These are phyloP conservation scores for Cryptocephalus moraei DNA, from an alignment of 2,888 invertebrate genomes.

Conservation along the genomic window DNA sequence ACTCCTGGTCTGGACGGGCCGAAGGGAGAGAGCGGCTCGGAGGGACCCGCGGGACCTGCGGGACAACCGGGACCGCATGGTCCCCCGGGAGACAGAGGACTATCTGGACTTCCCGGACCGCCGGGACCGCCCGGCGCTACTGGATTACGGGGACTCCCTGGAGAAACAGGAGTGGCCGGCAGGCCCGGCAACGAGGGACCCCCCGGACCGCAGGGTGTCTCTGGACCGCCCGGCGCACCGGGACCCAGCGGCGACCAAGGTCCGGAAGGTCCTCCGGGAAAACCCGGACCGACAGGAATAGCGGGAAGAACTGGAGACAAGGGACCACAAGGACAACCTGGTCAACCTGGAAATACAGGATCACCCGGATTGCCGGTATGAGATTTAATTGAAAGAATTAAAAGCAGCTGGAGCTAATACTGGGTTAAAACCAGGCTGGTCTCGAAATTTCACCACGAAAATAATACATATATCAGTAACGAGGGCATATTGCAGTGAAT, in stretches of 20 bases:
- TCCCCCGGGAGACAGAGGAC: constrained; percentile 54
- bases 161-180: constrained; percentile 62
- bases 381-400: constrained; percentile 9
- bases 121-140: constrained; percentile 53
- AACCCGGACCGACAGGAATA: constrained; percentile 61
- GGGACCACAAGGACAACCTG: constrained; percentile 57
- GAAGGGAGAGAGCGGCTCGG: constrained; percentile 65
- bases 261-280: constrained; percentile 53
- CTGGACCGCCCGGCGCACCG: constrained; percentile 56
- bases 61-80: constrained; percentile 65
- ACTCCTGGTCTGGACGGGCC: constrained; percentile 59
- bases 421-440: too few species aligned
- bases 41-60: constrained; percentile 57
- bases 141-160: constrained; percentile 56
- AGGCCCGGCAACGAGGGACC: constrained; percentile 65
- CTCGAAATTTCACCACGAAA: too few species aligned
- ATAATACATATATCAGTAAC: too few species aligned
- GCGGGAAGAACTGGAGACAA: constrained; percentile 67
- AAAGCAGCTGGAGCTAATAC: constrained; percentile 1
- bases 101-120: constrained; percentile 53
- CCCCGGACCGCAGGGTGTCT: constrained; percentile 54
- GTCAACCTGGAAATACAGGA: constrained; percentile 54
- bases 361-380: constrained; percentile 58
- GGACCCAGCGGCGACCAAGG: constrained; percentile 53
- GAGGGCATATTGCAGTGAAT: too few species aligned